Percentiles rank a stretch among this genome's conserved stretches.
Conservation (phyloP, 1,140 invertebrate species). For the Zaprionus africanus region DNA sequence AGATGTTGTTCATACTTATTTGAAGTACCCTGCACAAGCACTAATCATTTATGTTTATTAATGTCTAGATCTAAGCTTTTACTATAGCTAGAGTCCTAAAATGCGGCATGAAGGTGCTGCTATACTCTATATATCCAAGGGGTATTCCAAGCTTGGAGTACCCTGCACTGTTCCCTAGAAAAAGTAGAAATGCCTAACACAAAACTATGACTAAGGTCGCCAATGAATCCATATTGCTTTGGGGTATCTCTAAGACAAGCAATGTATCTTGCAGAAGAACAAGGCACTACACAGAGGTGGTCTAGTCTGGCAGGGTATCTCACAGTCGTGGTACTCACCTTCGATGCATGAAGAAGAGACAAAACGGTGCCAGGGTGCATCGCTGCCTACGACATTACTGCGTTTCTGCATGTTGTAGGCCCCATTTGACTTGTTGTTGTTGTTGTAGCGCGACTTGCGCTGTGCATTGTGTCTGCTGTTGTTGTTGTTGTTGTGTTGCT, state of each 20-base stretch:
- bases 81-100: background rate
- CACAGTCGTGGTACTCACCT: slow-evolving; percentile 51
- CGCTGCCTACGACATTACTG: slow-evolving; percentile 31
- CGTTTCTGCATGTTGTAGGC: slow-evolving; percentile 59
- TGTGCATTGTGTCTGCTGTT: slow-evolving; percentile 13
- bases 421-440: slow-evolving; percentile 36
- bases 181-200: no score
- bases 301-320: background rate
- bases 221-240: background rate
- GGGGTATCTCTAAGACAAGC: background rate
- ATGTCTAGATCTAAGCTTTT: background rate
- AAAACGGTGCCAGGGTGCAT: slow-evolving; percentile 53
- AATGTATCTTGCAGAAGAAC: no score
- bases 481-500: slow-evolving; percentile 34
- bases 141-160: background rate
- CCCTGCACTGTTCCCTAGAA: background rate
- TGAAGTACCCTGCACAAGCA: background rate
- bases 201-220: background rate
- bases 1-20: no score
- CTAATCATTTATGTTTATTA: background rate
- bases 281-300: no score
- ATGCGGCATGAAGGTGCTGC: background rate
- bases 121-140: background rate
- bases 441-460: slow-evolving; percentile 26
- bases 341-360: slow-evolving; percentile 74